Conservation (phyloP, 35 echinoderm and acorn worm genomes). For the Lytechinus pictus region DNA sequence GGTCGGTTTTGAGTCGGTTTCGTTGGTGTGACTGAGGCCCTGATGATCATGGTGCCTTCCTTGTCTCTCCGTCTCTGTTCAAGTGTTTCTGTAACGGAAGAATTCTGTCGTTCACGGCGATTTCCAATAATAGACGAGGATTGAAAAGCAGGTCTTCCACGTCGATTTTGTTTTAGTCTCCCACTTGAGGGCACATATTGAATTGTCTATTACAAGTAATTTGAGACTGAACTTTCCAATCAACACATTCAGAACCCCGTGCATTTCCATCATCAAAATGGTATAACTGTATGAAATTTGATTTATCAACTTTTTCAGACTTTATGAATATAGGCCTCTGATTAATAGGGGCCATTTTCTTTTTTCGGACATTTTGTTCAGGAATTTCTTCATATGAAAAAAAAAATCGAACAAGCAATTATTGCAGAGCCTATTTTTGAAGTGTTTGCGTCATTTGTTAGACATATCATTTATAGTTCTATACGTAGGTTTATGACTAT, state of each 20-base stretch:
- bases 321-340: background rate
- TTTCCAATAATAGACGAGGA: background rate
- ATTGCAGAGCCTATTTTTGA: background rate
- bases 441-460: background rate
- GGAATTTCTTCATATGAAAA: background rate
- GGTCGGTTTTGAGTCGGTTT: no score
- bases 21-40: no score
- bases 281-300: background rate
- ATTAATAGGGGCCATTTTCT: background rate
- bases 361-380: background rate
- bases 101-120: background rate
- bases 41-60: background rate
- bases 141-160: background rate
- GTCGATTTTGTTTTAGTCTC: background rate
- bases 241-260: background rate
- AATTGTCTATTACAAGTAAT: background rate
- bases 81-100: conserved; percentile 1
- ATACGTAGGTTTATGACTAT: background rate
- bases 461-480: background rate
- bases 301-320: background rate
- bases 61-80: background rate
- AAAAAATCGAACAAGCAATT: background rate
- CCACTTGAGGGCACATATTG: conserved; percentile 9
- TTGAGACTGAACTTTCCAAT: background rate
- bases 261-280: background rate